phyloP scores from a whole-genome alignment of 92 coral and sea anemone genomes.

The Porites evermanni region DNA sequence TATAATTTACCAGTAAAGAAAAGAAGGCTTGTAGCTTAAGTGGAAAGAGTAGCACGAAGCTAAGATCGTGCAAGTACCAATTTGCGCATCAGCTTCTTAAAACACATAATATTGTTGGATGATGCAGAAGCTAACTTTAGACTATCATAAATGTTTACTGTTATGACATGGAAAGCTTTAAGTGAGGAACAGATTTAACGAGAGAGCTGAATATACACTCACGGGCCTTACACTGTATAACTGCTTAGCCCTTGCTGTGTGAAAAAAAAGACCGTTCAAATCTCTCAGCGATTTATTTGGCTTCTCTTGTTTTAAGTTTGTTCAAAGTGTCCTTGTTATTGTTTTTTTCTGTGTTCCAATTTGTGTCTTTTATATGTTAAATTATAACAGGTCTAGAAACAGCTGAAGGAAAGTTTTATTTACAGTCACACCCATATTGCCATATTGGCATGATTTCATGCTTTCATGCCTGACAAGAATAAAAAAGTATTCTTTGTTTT shows the following conservation, averaged over 20 bases:
- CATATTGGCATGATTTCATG: no score
- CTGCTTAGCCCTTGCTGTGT: not conserved
- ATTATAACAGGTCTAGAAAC: not conserved
- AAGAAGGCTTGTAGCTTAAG: not conserved
- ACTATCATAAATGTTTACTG: not conserved
- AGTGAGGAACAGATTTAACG: slow-evolving; percentile 6
- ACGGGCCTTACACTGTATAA: no score
- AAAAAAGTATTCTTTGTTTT: no score
- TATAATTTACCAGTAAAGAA: not conserved
- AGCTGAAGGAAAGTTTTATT: not conserved
- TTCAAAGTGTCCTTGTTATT: not conserved
- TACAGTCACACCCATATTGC: no score
- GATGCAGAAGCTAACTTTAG: not conserved
- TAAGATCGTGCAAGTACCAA: not conserved
- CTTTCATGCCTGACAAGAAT: no score
- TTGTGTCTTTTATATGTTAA: not conserved
- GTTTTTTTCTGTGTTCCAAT: not conserved
- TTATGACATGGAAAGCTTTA: not conserved
- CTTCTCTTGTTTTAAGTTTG: not conserved
- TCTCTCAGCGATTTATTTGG: not conserved
- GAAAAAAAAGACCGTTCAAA: slow-evolving; percentile 1
- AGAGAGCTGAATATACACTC: no score
- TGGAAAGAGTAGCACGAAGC: not conserved
- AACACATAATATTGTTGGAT: not conserved
- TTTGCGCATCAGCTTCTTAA: not conserved